These are phyloP conservation scores for Drosophila watanabei DNA, from an alignment of 1,140 invertebrate species.

Conservation along the genomic window DNA sequence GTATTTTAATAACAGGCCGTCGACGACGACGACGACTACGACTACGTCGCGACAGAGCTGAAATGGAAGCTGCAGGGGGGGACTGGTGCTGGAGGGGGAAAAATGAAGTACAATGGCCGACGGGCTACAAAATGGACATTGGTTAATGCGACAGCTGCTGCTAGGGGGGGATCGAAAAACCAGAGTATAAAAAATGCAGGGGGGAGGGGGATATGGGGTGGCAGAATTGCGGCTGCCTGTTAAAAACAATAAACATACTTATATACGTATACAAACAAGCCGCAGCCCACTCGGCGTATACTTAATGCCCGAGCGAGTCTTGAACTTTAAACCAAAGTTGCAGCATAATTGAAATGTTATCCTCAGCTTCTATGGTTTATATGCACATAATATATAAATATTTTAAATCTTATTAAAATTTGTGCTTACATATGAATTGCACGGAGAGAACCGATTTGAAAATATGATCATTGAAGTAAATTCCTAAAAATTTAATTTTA, in stretches of 20 bases:
- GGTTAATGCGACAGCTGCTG: slow-evolving; percentile 81
- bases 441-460: neutral
- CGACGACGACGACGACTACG: slow-evolving; percentile 53
- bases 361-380: slow-evolving; percentile 43
- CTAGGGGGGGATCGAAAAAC: slow-evolving; percentile 35
- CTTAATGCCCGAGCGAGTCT: slow-evolving; percentile 28
- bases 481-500: too few relatives aligned
- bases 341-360: slow-evolving; percentile 70
- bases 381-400: slow-evolving; percentile 22
- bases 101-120: slow-evolving; percentile 70
- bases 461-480: neutral
- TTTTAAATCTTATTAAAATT: slow-evolving; percentile 33
- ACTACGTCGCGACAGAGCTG: slow-evolving; percentile 42
- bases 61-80: slow-evolving; percentile 12
- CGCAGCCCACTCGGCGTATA: slow-evolving; percentile 32
- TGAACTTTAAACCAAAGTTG: slow-evolving; percentile 55
- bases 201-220: neutral
- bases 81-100: neutral
- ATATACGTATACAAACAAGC: neutral
- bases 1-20: slow-evolving; percentile 82
- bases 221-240: slow-evolving; percentile 29
- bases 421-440: neutral
- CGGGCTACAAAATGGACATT: slow-evolving; percentile 77
- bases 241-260: slow-evolving; percentile 48
- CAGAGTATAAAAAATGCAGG: slow-evolving; percentile 14